Conservation (phyloP, 2,888 invertebrate genomes). For the Crematogaster levior region DNA sequence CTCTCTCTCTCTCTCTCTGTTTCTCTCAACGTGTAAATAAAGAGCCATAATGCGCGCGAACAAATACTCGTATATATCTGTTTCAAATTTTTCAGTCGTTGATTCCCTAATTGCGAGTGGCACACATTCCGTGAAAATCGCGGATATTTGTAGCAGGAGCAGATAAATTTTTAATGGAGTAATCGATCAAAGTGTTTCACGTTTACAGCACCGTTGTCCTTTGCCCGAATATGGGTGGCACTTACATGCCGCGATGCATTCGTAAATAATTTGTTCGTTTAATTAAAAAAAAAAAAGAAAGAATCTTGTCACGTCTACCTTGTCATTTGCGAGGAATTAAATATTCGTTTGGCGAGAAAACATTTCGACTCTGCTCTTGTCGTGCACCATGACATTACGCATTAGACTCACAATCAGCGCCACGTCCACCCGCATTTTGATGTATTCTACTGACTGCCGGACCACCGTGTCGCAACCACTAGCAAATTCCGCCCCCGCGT, state of each 20-base stretch:
- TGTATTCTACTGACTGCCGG: conserved; percentile 2
- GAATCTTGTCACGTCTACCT: not conserved
- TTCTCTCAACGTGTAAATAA: not conserved
- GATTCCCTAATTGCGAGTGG: not conserved
- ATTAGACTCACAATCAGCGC: conserved; percentile 15
- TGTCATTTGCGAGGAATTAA: not conserved
- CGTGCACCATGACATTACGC: not conserved
- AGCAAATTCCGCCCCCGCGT: not conserved
- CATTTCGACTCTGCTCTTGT: not conserved
- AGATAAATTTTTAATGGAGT: conserved; percentile 8
- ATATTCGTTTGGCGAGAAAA: too few species aligned
- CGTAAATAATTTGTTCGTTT: not conserved
- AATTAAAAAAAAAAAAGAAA: not conserved
- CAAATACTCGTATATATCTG: not conserved
- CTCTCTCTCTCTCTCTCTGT: not conserved
- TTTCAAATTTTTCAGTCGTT: too few species aligned
- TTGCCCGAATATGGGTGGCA: not conserved
- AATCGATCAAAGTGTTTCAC: conserved; percentile 9
- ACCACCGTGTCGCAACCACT: not conserved
- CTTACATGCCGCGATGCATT: not conserved
- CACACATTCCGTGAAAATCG: not conserved
- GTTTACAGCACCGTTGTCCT: not conserved
- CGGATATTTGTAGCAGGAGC: not conserved
- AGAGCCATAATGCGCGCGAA: not conserved
- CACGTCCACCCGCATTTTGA: conserved; percentile 26